Conservation (phyloP, 37 sponge, comb jelly and placozoan species). For the Geodia barretti region DNA sequence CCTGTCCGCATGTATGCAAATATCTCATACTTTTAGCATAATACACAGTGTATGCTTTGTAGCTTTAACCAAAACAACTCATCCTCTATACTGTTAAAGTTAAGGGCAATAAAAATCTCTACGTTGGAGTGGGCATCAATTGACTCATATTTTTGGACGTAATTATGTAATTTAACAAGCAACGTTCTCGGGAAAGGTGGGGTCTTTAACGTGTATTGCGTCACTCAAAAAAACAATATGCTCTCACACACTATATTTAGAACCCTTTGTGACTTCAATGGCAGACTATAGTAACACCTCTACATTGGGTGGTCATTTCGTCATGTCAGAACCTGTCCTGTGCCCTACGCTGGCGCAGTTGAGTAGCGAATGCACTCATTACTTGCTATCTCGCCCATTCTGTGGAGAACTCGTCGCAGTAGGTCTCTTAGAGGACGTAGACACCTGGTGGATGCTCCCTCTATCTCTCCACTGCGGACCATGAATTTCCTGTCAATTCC, state of each 20-base stretch:
- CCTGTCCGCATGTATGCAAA: too few species aligned
- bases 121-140: too few species aligned
- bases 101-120: too few species aligned
- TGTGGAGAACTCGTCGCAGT: conserved; percentile 93
- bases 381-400: conserved; percentile 96
- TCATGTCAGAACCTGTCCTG: too few species aligned
- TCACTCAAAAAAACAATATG: not conserved
- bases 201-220: not conserved
- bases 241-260: not conserved
- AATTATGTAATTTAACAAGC: too few species aligned
- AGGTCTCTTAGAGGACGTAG: conserved; percentile 95
- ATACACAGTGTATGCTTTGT: too few species aligned
- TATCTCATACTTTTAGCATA: too few species aligned
- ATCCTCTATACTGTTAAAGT: too few species aligned
- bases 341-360: conserved; percentile 93
- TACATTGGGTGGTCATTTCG: not conserved
- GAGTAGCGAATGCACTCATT: conserved; percentile 98
- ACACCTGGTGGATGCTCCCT: conserved; percentile 93
- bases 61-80: too few species aligned
- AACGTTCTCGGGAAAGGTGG: too few species aligned
- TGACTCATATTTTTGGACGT: too few species aligned
- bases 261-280: not conserved
- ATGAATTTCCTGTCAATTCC: too few species aligned
- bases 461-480: conserved; percentile 95
- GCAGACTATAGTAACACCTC: not conserved